Base-by-base conservation (phyloP, 2,797 vertebrate species). In the Thripadectes ignobilis region DNA sequence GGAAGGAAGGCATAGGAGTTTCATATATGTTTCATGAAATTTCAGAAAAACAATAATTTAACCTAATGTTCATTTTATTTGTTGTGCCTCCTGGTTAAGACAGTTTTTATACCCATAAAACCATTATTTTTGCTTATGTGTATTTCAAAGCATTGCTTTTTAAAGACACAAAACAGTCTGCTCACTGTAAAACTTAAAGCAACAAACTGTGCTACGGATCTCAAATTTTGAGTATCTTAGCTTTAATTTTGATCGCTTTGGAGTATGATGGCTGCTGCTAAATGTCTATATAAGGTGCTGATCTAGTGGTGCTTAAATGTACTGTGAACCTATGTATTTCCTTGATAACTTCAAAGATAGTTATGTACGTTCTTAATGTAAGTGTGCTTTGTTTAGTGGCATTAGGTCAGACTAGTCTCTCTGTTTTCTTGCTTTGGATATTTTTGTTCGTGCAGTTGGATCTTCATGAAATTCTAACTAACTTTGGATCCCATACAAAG, bases 311-410 rank as follows among this genome's bases (percentile, higher is more conserved):
- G 27, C 30, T 71, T 22, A 52, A 88, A 66, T 3, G 4, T 75
- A 8, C 30, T 16, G 14, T 76, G 48, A 77, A 43, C 23, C 5
- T 59, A 0, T 34, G 43, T 27, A 18, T 80, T 94, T 74, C 22
- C 8, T 19, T 77, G 32, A 4, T 57, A 52, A 46, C 13, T 52
- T 83, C 10, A 18, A 12, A 62, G 22, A 4, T 14, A 14, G 14
- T 45, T 81, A 34, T 0, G 0, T 52, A 4, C 0, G 0, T 39
- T 14, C 10, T 80, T 77, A 59, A 26, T 5, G 6, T 36, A 22
- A 23, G 5, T 12, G 4, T 71, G 17, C 32, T 58, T 86, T 43
- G 27, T 62, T 38, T 59, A 46, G 30, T 59, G 36, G 18, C 6
- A 4, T 5, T 59, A 23, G 34, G 19, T 65, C 72, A 9, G 54